Evolutionary conservation across 2,888 invertebrate species (phyloP), one percentile per base, ranked within the genome.

Genomic region (Rhimphoctona megacephalus): DNA sequence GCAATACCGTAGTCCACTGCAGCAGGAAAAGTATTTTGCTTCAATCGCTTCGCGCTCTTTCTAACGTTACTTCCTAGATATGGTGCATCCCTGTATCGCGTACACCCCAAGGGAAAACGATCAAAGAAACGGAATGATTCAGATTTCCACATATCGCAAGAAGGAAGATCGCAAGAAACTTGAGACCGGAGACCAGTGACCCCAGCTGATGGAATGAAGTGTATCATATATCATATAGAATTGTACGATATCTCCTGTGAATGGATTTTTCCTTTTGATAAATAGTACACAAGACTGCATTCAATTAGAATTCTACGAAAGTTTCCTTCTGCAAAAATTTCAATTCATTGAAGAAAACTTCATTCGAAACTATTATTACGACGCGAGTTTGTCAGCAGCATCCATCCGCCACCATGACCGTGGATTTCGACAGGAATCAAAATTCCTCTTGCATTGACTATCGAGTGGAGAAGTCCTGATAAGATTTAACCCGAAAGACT

Each of bases 1-100:
- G 49, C 11, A 39, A 39, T 39, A 46, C 67, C 30, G 61, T 49
- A 52, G 54, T 46, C 39, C 43, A 79, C 79, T 67, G 57, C 74
- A 43, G 67, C 64, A 69, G 19, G 78, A 57, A 74, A 76, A 79
- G 64, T 79, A 30, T 52, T 78, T 79, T 69, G 52, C 73, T 57
- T 25, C 74, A n/a, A 79, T 70, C 57, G n/a, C 46, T 72, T 70
- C 54, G 54, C 22, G 36, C 76, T 74, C 54, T 66, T 78, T 49
- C 74, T 57, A 25, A 72, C 70, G n/a, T 25, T 57, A 14, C 33
- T 30, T 52, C 57, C 49, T 73, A 52, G 74, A 61, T 36, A 19
- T 36, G 81, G 70, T 22, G 76, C 49, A 69, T 69, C 80, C 33
- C n/a, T n/a, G 36, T 22, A 43, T 17, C 11, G 4, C 74, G 36